These are phyloP conservation scores for Temnopleurus reevesii DNA, from an alignment of 53 echinoderm and acorn worm genomes.

Conservation along the genomic window DNA sequence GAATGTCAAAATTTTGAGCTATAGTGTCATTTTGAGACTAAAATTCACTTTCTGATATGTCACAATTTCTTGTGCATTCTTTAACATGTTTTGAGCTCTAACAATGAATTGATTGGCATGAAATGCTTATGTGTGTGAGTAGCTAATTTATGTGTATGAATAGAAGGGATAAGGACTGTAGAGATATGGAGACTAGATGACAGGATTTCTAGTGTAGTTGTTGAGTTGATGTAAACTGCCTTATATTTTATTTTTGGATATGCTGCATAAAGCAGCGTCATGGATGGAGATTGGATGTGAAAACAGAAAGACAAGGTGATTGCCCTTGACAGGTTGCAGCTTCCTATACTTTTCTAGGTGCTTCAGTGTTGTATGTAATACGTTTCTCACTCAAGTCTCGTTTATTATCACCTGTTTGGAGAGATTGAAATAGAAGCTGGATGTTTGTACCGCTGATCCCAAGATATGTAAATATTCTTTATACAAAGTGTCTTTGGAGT, in stretches of 20 bases:
- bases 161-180: not conserved
- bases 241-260: conserved; percentile 48
- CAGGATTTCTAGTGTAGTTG: not conserved
- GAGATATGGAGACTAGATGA: not conserved
- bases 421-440: not conserved
- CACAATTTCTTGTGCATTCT: conserved; percentile 61
- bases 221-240: conserved; percentile 44
- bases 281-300: not conserved
- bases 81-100: not conserved
- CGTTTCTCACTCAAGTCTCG: not conserved
- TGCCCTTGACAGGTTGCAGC: conserved; percentile 29
- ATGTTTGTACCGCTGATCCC: conserved; percentile 14
- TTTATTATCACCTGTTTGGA: not conserved
- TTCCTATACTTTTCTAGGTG: conserved; percentile 46
- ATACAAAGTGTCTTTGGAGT: conserved; percentile 48
- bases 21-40: not conserved
- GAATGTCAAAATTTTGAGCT: not conserved
- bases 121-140: conserved; percentile 64
- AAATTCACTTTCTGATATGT: conserved; percentile 33
- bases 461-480: conserved; percentile 54
- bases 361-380: conserved; percentile 15
- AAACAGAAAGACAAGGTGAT: not conserved
- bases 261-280: conserved; percentile 25
- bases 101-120: conserved; percentile 41
- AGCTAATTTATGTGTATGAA: conserved; percentile 47